phyloP scores from a whole-genome alignment of 2,113 vertebrate genomes.

The Tragelaphus scriptus region DNA sequence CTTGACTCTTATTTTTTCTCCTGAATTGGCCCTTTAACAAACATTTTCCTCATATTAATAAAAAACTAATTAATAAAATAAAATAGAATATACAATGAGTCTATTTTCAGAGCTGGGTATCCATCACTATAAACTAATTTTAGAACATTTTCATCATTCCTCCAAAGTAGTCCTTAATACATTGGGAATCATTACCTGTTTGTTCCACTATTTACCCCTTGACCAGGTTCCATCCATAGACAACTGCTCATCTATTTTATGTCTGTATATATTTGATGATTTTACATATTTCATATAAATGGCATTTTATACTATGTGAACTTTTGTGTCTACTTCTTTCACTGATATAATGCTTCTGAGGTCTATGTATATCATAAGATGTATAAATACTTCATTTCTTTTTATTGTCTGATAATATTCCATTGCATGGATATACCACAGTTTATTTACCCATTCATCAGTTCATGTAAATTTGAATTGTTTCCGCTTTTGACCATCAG shows the following conservation, averaged over 20 bases:
- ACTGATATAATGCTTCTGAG: not conserved
- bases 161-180: not conserved
- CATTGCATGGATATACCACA: not conserved
- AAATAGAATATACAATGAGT: not conserved
- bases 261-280: not conserved
- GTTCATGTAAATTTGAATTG: not conserved
- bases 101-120: not conserved
- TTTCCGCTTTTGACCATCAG: not conserved
- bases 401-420: not conserved
- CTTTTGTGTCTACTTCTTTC: not conserved
- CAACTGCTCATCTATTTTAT: not conserved
- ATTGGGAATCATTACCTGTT: not conserved
- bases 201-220: not conserved
- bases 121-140: not conserved
- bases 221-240: not conserved
- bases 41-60: not conserved
- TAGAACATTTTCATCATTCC: not conserved
- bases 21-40: not conserved
- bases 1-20: not conserved
- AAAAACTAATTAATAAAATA: not conserved
- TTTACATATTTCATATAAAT: not conserved
- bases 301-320: not conserved
- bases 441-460: not conserved
- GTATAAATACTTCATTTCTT: not conserved
- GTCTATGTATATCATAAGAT: not conserved